Evolutionary conservation across 1,140 invertebrate genomes (phyloP).

Genomic region (Nephotettix cincticeps): DNA sequence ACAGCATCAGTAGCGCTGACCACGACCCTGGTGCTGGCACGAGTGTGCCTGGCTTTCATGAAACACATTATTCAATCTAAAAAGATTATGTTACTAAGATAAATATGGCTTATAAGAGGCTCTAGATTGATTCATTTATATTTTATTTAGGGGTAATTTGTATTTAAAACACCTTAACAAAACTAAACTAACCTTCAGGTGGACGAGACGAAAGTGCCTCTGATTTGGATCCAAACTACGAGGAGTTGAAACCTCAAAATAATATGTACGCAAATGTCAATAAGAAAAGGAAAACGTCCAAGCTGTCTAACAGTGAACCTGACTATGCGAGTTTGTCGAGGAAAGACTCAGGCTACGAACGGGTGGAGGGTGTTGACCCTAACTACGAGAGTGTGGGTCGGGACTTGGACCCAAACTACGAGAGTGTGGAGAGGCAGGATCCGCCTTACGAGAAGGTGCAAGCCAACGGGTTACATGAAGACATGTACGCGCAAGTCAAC

Average conservation of each 20-base stretch:
- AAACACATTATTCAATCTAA: no score
- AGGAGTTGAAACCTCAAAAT: constrained; percentile 38
- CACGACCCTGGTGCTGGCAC: neutral
- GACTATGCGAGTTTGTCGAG: constrained; percentile 41
- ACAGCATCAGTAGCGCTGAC: constrained; percentile 12
- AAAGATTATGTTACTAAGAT: no score
- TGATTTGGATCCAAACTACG: constrained; percentile 41
- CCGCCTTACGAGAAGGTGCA: constrained; percentile 35
- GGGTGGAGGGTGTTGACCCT: constrained; percentile 33
- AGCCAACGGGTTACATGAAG: neutral
- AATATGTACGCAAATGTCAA: constrained; percentile 36
- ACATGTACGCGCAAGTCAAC: constrained; percentile 5
- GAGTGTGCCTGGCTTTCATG: constrained; percentile 11
- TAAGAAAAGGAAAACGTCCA: constrained; percentile 30
- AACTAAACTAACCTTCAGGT: no score
- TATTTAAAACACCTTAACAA: no score
- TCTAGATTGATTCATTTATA: no score
- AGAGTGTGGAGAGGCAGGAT: constrained; percentile 34
- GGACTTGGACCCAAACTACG: constrained; percentile 38
- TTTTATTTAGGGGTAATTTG: no score
- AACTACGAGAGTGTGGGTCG: constrained; percentile 37
- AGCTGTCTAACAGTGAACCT: constrained; percentile 34
- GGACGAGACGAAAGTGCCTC: neutral
- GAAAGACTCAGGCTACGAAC: constrained; percentile 17
- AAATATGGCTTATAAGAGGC: no score